Evolutionary conservation across 2,113 vertebrate species (phyloP).

Genomic region (Nansenia antarctica): DNA sequence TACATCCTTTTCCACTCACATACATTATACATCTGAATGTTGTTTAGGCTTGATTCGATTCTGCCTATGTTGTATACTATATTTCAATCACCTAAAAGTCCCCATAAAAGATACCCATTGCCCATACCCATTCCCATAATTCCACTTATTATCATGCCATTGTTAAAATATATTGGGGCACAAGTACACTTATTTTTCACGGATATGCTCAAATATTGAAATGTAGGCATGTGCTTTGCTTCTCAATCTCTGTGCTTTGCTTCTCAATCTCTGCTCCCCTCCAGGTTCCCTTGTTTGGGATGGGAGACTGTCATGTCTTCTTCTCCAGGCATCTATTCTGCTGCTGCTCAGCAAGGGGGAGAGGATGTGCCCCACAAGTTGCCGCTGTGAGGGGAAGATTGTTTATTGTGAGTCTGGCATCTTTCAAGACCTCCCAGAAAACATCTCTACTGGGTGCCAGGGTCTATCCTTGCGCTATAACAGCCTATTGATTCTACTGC

Average conservation of each 20-base stretch:
- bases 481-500: conserved; percentile 87
- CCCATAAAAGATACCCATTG: not conserved
- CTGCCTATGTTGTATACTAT: not conserved
- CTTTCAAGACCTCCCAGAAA: conserved; percentile 89
- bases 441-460: conserved; percentile 91
- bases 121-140: not conserved
- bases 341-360: conserved; percentile 81
- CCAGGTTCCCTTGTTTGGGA: conserved; percentile 71
- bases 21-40: not conserved
- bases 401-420: conserved; percentile 95
- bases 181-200: not conserved
- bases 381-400: conserved; percentile 95
- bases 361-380: conserved; percentile 88
- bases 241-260: conserved; percentile 1
- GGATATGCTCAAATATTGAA: not conserved
- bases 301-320: conserved; percentile 76
- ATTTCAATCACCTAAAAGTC: no score
- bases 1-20: not conserved
- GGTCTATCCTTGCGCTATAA: conserved; percentile 95
- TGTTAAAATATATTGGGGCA: not conserved
- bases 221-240: conserved; percentile 7
- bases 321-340: conserved; percentile 81
- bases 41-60: not conserved
- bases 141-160: not conserved
- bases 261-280: conserved; percentile 43